Base-by-base conservation (phyloP, 2,797 vertebrate genomes). In the Leptodactylus fallax region DNA sequence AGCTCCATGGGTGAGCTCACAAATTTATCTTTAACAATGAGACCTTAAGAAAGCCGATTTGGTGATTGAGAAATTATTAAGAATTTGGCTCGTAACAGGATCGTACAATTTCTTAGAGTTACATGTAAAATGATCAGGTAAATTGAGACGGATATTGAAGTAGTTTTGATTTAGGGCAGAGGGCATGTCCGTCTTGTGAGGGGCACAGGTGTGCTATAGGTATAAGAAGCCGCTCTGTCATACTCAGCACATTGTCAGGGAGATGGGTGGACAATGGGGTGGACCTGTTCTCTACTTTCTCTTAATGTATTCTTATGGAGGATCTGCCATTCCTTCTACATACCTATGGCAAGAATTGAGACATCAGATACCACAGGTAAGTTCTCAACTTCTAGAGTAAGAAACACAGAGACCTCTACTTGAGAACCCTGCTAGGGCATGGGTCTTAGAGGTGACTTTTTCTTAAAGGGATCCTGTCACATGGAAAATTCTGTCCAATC, bases 61-160 rank as follows among this genome's bases (percentile, higher is more conserved):
- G 13, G 51, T 23, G 51, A 55, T 55, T 1, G n/a, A 25, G 49
- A 56, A 25, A 79, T 25, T 16, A 58, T 56, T 8, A 56, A 58
- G n/a, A 19, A 55, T 25, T 58, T 27, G 77, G 51, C 51, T 27
- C 25, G 13, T 19, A 17, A 79, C 14, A 4, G 11, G 49, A 23
- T 77, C 23, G 14, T 27, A 16, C 23, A 58, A 58, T 58, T 25
- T 79, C 53, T 25, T 25, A 25, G 77, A 8, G n/a, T 56, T 27
- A 5, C 77, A 19, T 27, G 77, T 56, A 79, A 79, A 58, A 51
- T 3, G 72, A 77, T 77, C n/a, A 3, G 72, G 72, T 77, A 53
- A n/a, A 79, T 79, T 79, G 76, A 27, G 76, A 79, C 2, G 76
- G 53, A 25, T 55, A 79, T 78, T 79, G 16, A 55, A 79, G n/a